phyloP scores from a whole-genome alignment of 2,888 invertebrate genomes.

The Lypha dubia region DNA sequence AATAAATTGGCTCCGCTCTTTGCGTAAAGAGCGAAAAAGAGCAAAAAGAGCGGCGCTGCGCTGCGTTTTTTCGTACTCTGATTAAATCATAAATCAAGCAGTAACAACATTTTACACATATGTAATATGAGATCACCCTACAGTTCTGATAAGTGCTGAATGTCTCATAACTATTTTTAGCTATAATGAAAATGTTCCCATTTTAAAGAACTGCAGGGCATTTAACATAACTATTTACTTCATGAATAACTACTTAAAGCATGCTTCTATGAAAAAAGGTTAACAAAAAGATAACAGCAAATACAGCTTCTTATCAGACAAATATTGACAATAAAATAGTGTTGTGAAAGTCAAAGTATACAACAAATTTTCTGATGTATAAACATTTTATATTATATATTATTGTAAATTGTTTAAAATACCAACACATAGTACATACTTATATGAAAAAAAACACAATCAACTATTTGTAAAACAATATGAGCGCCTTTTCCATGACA shows the following conservation, averaged over 20 bases:
- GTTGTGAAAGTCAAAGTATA: constrained; percentile 8
- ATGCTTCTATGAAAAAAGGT: neutral
- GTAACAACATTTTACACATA: neutral
- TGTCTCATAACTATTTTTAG: too few relatives aligned
- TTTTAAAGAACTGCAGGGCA: neutral
- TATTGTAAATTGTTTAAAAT: constrained; percentile 29
- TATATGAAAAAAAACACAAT: neutral
- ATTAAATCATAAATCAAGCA: too few relatives aligned
- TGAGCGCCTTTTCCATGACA: constrained; percentile 23
- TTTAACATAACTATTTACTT: neutral
- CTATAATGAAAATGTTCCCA: too few relatives aligned
- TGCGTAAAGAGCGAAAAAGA: too few relatives aligned
- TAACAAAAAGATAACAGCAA: neutral
- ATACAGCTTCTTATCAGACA: constrained; percentile 21
- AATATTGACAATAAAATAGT: constrained; percentile 31
- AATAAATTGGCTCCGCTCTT: too few relatives aligned
- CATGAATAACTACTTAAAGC: neutral
- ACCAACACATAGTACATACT: too few relatives aligned
- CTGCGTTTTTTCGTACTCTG: too few relatives aligned
- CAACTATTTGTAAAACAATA: neutral
- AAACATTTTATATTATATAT: constrained; percentile 21
- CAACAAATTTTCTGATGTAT: constrained; percentile 19
- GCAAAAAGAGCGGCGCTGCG: too few relatives aligned
- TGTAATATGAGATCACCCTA: neutral
- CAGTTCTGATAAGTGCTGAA: neutral